Conservation (phyloP, 2,797 vertebrate genomes). For the Epinephelus awoara region DNA sequence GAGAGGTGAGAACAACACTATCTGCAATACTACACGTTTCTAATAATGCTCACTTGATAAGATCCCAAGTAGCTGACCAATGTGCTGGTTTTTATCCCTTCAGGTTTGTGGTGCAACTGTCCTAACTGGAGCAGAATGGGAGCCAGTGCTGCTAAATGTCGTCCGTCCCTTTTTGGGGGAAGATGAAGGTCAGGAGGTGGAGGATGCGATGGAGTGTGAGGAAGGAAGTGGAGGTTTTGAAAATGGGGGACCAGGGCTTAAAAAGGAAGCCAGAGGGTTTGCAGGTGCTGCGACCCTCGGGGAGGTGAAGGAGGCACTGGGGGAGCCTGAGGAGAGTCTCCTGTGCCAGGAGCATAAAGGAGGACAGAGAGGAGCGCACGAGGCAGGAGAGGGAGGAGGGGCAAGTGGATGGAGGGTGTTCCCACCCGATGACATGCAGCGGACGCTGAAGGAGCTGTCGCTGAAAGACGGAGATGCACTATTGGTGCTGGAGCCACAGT, state of each 20-base stretch:
- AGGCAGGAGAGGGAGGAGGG: conserved; percentile 78
- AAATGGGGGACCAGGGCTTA: conserved; percentile 73
- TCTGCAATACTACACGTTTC: not conserved
- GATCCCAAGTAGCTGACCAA: not conserved
- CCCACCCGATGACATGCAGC: conserved; percentile 86
- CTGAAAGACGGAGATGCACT: conserved; percentile 91
- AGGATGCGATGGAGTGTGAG: conserved; percentile 34
- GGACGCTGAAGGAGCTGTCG: conserved; percentile 88
- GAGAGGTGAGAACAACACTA: conserved; percentile 85
- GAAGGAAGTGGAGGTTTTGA: conserved; percentile 51
- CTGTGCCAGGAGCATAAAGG: conserved; percentile 83
- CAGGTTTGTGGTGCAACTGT: conserved; percentile 90
- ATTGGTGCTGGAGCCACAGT: conserved; percentile 87
- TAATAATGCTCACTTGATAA: not conserved
- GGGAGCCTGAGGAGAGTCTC: conserved; percentile 80
- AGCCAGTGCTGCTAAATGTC: conserved; percentile 91
- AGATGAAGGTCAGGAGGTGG: conserved; percentile 46
- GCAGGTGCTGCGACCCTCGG: conserved; percentile 80
- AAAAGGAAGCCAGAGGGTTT: conserved; percentile 82
- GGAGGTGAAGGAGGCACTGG: conserved; percentile 80
- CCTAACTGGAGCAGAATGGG: conserved; percentile 87
- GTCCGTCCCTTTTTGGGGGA: conserved; percentile 82
- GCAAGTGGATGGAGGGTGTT: conserved; percentile 89
- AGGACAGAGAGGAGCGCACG: conserved; percentile 43
- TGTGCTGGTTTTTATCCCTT: conserved; percentile 2